Percentiles rank a stretch among this genome's conserved stretches.
These are phyloP conservation scores for Drosophila limbata DNA, from an alignment of 2,888 invertebrate genomes.

Conservation along the genomic window DNA sequence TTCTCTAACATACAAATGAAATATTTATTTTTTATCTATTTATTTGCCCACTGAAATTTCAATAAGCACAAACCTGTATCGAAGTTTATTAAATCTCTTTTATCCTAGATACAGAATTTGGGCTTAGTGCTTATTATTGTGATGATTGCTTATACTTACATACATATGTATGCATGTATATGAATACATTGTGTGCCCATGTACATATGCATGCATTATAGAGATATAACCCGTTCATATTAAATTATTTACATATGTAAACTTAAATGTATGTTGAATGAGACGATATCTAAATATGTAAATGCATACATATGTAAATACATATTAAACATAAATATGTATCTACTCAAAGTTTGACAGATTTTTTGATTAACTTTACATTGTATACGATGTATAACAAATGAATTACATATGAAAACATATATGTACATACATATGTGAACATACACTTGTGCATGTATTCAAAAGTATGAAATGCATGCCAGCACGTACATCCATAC, in stretches of 20 bases:
- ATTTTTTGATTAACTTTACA: conserved; percentile 9
- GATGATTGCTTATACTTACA: conserved; percentile 32
- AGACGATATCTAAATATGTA: conserved; percentile 6
- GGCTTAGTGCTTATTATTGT: conserved; percentile 28
- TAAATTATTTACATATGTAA: conserved; percentile 35
- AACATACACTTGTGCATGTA: conserved; percentile 7
- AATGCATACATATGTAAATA: conserved; percentile 6
- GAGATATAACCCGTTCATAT: conserved; percentile 42
- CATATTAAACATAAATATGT: not conserved
- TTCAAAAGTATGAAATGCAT: conserved; percentile 9
- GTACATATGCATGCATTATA: conserved; percentile 20
- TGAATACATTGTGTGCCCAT: conserved; percentile 1
- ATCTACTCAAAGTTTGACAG: not conserved
- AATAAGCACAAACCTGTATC: conserved; percentile 5
- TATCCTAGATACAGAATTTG: conserved; percentile 7
- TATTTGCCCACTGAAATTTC: not conserved
- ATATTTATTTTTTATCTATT: not conserved
- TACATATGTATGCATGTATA: conserved; percentile 20
- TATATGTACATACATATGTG: not conserved
- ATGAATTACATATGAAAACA: conserved; percentile 5
- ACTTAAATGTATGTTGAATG: conserved; percentile 13
- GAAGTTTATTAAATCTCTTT: conserved; percentile 11
- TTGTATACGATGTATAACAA: conserved; percentile 16
- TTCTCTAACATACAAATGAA: conserved; percentile 14
- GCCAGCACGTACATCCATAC: not conserved